These are phyloP conservation scores for Dolomedes plantarius DNA, from an alignment of 2,888 invertebrate genomes.

Conservation along the genomic window DNA sequence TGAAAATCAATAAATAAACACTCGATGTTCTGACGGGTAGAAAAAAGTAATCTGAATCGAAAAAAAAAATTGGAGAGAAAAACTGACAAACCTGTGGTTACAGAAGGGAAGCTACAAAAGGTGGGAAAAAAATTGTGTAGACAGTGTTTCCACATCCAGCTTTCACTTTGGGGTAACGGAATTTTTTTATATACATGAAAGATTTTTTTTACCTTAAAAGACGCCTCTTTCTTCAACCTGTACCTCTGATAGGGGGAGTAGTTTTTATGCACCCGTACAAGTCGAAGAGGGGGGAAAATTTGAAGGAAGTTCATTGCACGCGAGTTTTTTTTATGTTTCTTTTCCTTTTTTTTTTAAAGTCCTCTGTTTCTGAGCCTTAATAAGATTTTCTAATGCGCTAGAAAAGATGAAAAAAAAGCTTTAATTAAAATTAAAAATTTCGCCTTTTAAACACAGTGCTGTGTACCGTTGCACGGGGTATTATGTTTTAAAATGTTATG, in stretches of 20 bases:
- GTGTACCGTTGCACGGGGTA: too few species aligned
- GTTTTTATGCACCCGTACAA: constrained; percentile 24
- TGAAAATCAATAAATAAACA: constrained; percentile 47
- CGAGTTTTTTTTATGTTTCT: too few species aligned
- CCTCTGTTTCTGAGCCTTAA: too few species aligned
- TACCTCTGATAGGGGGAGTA: constrained; percentile 27
- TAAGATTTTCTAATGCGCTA: too few species aligned
- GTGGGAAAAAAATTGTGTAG: constrained; percentile 49
- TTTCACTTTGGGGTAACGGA: constrained; percentile 53
- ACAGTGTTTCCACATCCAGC: constrained; percentile 27
- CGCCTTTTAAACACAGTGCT: too few species aligned
- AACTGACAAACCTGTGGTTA: constrained; percentile 47
- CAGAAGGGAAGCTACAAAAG: constrained; percentile 40
- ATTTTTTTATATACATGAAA: constrained; percentile 42
- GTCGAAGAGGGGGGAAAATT: background rate
- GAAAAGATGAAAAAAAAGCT: too few species aligned
- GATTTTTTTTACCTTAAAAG: constrained; percentile 30
- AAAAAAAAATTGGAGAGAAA: constrained; percentile 30
- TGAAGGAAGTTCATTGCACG: constrained; percentile 53
- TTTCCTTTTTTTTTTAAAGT: too few species aligned
- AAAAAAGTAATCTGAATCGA: constrained; percentile 30
- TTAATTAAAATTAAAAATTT: too few species aligned
- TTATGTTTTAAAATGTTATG: too few species aligned
- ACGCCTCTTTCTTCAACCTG: constrained; percentile 54
- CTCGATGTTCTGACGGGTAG: background rate